These are phyloP conservation scores for Troilus luridus DNA, from an alignment of 2,888 invertebrate genomes.

Conservation along the genomic window DNA sequence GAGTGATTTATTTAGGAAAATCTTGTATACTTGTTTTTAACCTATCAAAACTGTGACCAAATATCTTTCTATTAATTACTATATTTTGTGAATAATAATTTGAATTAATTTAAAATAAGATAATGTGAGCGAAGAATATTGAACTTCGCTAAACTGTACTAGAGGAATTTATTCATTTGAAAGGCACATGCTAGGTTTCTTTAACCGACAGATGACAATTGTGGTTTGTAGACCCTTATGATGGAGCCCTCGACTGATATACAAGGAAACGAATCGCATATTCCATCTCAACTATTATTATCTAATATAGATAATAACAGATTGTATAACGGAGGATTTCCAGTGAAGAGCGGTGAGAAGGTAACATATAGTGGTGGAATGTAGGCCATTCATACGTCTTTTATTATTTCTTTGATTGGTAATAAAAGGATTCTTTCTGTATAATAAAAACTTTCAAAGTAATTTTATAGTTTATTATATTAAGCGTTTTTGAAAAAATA, in stretches of 20 bases:
- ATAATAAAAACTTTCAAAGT: too few relatives aligned
- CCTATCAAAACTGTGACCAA: too few relatives aligned
- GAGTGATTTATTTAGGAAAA: too few relatives aligned
- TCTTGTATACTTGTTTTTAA: too few relatives aligned
- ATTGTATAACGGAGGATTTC: neutral
- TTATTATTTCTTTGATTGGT: neutral
- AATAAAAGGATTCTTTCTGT: too few relatives aligned
- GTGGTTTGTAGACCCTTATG: neutral
- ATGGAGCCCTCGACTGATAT: neutral
- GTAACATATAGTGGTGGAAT: neutral
- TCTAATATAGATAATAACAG: constrained; percentile 9
- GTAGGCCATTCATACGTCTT: neutral
- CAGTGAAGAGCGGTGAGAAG: neutral
- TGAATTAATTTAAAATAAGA: too few relatives aligned
- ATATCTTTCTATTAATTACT: too few relatives aligned
- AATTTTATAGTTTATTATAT: too few relatives aligned
- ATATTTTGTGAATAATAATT: too few relatives aligned
- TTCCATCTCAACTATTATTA: neutral
- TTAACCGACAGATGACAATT: neutral
- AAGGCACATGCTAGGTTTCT: neutral
- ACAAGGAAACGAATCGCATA: neutral
- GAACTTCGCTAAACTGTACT: neutral
- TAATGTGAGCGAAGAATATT: too few relatives aligned
- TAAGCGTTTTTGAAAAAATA: too few relatives aligned
- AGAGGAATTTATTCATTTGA: neutral